Percentiles rank a stretch among this genome's conserved stretches.
Conservation (phyloP, 2,888 invertebrate genomes). For the Noctua comes region DNA sequence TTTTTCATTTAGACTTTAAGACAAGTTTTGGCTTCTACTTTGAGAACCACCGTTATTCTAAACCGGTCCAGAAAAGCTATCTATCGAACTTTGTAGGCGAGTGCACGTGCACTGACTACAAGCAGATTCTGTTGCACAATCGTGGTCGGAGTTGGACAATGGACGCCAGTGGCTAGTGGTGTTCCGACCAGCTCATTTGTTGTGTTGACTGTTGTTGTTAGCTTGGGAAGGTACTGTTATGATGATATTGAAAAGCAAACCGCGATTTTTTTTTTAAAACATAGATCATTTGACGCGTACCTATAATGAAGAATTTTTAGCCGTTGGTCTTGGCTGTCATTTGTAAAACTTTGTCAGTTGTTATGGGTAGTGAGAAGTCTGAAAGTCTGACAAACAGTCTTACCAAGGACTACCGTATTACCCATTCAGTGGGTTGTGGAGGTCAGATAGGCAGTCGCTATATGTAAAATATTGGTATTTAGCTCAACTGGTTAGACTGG, state of each 20-base stretch:
- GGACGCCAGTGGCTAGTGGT: slow-evolving; percentile 19
- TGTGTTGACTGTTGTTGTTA: slow-evolving; percentile 31
- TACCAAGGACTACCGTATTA: background rate
- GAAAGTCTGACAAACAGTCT: background rate
- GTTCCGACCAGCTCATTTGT: slow-evolving; percentile 32
- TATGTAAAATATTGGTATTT: background rate
- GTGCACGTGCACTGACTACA: slow-evolving; percentile 51
- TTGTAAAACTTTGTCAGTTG: too few relatives aligned
- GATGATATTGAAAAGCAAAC: background rate
- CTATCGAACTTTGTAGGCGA: slow-evolving; percentile 53
- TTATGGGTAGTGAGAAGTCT: too few relatives aligned
- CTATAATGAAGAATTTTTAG: background rate
- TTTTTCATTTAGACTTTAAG: background rate
- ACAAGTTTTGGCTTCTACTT: slow-evolving; percentile 1
- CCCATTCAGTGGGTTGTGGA: background rate
- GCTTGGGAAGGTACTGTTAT: slow-evolving; percentile 17
- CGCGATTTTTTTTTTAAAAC: background rate
- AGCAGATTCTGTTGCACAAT: slow-evolving; percentile 52
- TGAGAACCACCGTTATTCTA: slow-evolving; percentile 54
- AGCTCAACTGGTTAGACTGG: background rate
- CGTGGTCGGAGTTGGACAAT: slow-evolving; percentile 53
- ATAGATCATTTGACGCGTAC: background rate
- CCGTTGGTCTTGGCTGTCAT: background rate
- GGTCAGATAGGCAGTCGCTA: background rate
- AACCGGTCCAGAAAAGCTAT: slow-evolving; percentile 77